Evolutionary conservation across 2,113 vertebrate species (phyloP).

Genomic region (Oryzias celebensis): DNA sequence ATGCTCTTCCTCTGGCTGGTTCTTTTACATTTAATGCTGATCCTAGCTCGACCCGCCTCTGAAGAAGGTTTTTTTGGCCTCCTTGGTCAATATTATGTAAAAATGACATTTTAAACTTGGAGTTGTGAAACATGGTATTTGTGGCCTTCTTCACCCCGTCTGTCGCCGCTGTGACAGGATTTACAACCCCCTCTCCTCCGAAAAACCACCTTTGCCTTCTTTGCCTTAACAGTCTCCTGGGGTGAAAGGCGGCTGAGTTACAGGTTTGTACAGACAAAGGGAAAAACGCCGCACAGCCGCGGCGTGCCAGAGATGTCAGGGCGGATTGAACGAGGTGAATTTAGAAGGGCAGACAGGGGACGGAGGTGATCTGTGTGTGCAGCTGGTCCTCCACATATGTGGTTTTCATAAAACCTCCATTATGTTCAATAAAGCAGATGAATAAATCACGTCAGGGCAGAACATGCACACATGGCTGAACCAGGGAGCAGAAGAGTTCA

Average conservation of each 20-base stretch:
- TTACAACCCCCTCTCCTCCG: conserved; percentile 42
- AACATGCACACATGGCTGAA: background rate
- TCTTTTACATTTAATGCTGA: background rate
- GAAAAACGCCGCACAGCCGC: conserved; percentile 58
- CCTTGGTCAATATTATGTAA: background rate
- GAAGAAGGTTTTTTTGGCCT: background rate
- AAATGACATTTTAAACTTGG: conserved; percentile 32
- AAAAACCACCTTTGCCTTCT: conserved; percentile 58
- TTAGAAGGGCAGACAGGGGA: conserved; percentile 9
- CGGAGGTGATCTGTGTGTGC: conserved; percentile 1
- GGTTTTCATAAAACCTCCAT: conserved; percentile 29
- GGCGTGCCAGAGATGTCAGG: conserved; percentile 35
- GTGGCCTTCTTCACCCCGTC: conserved; percentile 20
- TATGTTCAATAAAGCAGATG: conserved; percentile 16
- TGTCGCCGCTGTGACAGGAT: conserved; percentile 51
- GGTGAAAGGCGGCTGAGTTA: conserved; percentile 58
- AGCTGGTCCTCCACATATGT: conserved; percentile 6
- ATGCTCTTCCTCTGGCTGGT: background rate
- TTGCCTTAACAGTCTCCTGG: conserved; percentile 38
- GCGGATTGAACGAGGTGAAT: conserved; percentile 41
- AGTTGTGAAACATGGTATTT: conserved; percentile 14
- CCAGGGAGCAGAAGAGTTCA: conserved; percentile 5
- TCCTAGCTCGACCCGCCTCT: background rate
- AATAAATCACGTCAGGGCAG: conserved; percentile 28
- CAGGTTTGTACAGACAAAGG: conserved; percentile 59